phyloP scores from a whole-genome alignment of 2,113 vertebrate genomes.

The Aleadryas rufinucha region DNA sequence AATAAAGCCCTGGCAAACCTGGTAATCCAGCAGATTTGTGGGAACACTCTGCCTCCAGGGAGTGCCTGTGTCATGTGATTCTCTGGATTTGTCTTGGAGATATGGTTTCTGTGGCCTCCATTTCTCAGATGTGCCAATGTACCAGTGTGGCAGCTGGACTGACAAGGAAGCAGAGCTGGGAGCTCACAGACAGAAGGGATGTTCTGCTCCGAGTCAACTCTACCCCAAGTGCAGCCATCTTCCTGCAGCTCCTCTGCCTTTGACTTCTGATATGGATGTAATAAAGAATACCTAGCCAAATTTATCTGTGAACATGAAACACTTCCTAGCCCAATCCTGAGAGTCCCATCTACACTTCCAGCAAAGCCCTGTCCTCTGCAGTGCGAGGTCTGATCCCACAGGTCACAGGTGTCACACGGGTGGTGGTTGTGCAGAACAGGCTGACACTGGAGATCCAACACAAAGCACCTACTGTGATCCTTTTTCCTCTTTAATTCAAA shows the following conservation, averaged over 20 bases:
- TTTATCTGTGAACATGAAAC: neutral
- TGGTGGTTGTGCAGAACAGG: neutral
- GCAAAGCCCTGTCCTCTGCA: neutral
- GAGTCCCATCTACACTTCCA: neutral
- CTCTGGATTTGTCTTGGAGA: neutral
- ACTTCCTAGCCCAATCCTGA: neutral
- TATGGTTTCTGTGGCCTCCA: neutral
- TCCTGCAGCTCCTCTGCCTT: neutral
- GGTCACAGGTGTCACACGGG: neutral
- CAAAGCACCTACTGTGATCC: neutral
- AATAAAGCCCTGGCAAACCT: neutral
- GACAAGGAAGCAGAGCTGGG: neutral
- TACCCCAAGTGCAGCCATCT: neutral
- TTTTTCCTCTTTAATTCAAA: neutral
- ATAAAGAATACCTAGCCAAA: neutral
- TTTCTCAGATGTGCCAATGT: neutral
- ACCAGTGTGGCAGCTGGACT: neutral
- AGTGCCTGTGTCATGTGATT: neutral
- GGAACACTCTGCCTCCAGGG: neutral
- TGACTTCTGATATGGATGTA: neutral
- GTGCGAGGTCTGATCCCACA: neutral
- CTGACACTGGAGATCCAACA: neutral
- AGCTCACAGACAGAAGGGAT: neutral
- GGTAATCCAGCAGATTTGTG: neutral
- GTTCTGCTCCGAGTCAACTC: neutral